Percentiles rank a stretch among this genome's conserved stretches.
Conservation (phyloP, 1,140 invertebrate species). For the Hylyphantes graminicola region DNA sequence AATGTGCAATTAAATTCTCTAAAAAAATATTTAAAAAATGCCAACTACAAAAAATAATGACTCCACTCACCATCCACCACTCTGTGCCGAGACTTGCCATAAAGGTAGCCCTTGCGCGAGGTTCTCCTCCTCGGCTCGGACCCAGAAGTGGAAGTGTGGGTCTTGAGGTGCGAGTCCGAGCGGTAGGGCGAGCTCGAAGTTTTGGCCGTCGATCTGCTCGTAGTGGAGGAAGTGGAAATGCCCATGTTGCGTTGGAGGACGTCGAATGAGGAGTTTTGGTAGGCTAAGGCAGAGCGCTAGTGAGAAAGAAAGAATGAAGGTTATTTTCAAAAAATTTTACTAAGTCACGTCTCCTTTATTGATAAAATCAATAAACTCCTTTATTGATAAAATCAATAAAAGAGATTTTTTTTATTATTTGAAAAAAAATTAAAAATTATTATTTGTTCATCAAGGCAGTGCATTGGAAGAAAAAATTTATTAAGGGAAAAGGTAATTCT, state of each 20-base stretch:
- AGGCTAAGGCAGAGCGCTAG: slow-evolving; percentile 84
- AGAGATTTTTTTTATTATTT: too few relatives aligned
- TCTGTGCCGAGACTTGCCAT: slow-evolving; percentile 49
- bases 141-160: slow-evolving; percentile 63
- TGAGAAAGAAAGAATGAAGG: not conserved
- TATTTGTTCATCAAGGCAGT: too few relatives aligned
- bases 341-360: too few relatives aligned
- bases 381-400: too few relatives aligned
- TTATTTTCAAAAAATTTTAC: too few relatives aligned
- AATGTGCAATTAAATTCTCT: too few relatives aligned
- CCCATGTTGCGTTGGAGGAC: slow-evolving; percentile 83
- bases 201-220: slow-evolving; percentile 92
- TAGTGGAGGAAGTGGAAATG: slow-evolving; percentile 95
- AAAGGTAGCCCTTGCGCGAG: slow-evolving; percentile 47
- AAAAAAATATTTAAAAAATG: slow-evolving; percentile 27
- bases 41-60: not conserved
- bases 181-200: slow-evolving; percentile 91
- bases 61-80: slow-evolving; percentile 46
- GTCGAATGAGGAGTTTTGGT: slow-evolving; percentile 75
- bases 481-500: too few relatives aligned
- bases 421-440: too few relatives aligned
- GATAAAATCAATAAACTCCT: too few relatives aligned
- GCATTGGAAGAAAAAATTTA: too few relatives aligned
- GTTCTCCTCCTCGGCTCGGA: slow-evolving; percentile 41
- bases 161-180: slow-evolving; percentile 67